Conservation (phyloP, 2,113 vertebrate genomes). For the Marcusenius ussheri region DNA sequence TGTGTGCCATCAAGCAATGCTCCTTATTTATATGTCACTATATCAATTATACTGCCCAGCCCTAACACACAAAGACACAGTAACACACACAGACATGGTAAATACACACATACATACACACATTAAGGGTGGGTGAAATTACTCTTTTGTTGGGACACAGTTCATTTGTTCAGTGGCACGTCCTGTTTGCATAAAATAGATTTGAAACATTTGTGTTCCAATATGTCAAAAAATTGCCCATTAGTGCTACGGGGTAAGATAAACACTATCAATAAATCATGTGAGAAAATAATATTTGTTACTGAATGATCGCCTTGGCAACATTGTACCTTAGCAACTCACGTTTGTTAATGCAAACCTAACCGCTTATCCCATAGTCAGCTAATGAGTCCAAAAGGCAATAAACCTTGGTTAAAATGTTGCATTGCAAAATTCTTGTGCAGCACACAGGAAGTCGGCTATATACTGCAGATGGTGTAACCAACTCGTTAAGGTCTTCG, state of each 20-base stretch:
- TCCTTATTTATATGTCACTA: neutral
- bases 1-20: neutral
- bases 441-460: neutral
- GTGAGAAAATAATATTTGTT: neutral
- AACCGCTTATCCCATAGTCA: neutral
- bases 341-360: neutral
- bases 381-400: neutral
- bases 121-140: neutral
- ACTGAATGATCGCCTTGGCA: neutral
- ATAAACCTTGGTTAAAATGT: neutral
- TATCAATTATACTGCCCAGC: neutral
- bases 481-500: neutral
- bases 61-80: neutral
- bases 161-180: neutral
- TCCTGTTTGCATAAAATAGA: neutral
- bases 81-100: neutral
- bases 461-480: neutral
- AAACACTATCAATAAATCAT: neutral
- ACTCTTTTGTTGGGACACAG: neutral
- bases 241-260: neutral
- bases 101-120: neutral
- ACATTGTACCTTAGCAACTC: neutral
- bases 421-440: neutral
- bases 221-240: neutral
- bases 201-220: neutral